phyloP scores from a whole-genome alignment of 2,888 invertebrate species.

The Aquatica leii region DNA sequence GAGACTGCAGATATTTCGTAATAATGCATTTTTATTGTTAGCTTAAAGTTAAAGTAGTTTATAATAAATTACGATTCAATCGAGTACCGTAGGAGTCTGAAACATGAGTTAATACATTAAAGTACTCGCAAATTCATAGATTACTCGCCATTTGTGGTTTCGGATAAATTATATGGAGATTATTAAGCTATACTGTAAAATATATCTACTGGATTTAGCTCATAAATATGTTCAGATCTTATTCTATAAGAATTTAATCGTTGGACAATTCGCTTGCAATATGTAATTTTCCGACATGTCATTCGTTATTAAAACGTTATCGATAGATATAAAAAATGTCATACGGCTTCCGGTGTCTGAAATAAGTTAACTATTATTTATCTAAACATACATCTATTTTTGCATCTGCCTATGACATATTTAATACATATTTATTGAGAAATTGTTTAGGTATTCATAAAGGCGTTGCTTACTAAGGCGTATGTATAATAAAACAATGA shows the following conservation, averaged over 20 bases:
- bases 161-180: conserved; percentile 46
- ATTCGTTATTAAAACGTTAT: neutral
- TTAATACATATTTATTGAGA: conserved; percentile 7
- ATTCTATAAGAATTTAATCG: conserved; percentile 7
- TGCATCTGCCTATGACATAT: conserved; percentile 9
- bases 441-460: neutral
- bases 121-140: conserved; percentile 42
- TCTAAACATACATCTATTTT: neutral
- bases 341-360: neutral
- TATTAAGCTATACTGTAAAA: conserved; percentile 43
- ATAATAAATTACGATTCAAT: neutral
- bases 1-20: too few species aligned
- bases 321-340: neutral
- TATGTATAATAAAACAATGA: too few species aligned
- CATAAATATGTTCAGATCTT: conserved; percentile 35
- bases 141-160: conserved; percentile 39
- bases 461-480: neutral
- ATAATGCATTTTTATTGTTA: too few species aligned
- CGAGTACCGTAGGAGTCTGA: neutral
- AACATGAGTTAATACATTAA: conserved; percentile 34
- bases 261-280: neutral
- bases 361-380: neutral
- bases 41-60: neutral
- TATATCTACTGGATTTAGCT: conserved; percentile 39
- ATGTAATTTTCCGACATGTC: neutral